phyloP scores from a whole-genome alignment of 2,888 invertebrate species.

The Ellobium chinense region DNA sequence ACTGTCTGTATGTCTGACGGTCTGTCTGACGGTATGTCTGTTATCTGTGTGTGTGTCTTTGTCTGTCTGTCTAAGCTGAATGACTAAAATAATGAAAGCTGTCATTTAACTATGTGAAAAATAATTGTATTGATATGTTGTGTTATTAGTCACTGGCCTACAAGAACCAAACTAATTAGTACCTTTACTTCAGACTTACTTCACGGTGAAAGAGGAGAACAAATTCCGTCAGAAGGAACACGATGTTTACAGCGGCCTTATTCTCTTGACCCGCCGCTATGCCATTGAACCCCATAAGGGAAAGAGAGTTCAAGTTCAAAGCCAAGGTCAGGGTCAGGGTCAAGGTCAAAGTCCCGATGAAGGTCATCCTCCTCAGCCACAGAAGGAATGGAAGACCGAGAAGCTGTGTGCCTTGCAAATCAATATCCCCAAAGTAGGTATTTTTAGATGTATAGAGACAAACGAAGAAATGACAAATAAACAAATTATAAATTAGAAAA shows the following conservation, averaged over 20 bases:
- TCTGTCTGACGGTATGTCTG: not conserved
- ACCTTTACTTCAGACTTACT: conserved; percentile 35
- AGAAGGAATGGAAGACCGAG: conserved; percentile 51
- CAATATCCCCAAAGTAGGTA: conserved; percentile 70
- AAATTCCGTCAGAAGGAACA: conserved; percentile 72
- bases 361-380: not conserved
- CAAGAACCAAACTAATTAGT: too few relatives aligned
- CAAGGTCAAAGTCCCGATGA: conserved; percentile 10
- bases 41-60: not conserved
- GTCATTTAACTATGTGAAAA: too few relatives aligned
- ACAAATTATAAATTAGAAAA: too few relatives aligned
- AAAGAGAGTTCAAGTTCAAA: conserved; percentile 3
- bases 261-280: conserved; percentile 62
- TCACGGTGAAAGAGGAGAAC: conserved; percentile 39
- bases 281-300: not conserved
- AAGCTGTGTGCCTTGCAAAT: conserved; percentile 67
- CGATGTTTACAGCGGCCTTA: conserved; percentile 71
- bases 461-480: not conserved
- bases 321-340: not conserved
- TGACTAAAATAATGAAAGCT: too few relatives aligned
- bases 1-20: not conserved
- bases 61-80: conserved; percentile 1
- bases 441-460: too few relatives aligned
- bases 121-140: too few relatives aligned
- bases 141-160: too few relatives aligned